Evolutionary conservation across 2,113 vertebrate genomes (phyloP).

Genomic region (Cygnus atratus): DNA sequence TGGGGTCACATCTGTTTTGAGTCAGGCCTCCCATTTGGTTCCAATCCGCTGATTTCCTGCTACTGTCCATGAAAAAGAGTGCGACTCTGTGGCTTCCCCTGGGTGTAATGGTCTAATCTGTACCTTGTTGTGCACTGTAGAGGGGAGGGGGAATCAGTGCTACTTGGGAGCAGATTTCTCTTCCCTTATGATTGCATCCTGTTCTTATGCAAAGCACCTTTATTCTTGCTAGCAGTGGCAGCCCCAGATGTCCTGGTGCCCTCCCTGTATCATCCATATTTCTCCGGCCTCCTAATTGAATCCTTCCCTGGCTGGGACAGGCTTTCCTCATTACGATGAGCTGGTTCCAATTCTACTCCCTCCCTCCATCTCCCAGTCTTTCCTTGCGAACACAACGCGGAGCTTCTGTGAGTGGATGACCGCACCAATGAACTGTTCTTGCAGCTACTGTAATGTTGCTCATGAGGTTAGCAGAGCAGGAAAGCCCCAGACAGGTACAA

Average conservation of each 20-base stretch:
- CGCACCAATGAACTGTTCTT: background rate
- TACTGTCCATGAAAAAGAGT: conserved; percentile 76
- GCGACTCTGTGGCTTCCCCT: conserved; percentile 60
- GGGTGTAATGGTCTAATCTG: conserved; percentile 68
- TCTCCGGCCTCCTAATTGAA: conserved; percentile 54
- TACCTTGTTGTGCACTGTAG: conserved; percentile 62
- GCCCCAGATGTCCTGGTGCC: conserved; percentile 36
- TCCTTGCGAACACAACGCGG: background rate
- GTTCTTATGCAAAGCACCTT: conserved; percentile 45
- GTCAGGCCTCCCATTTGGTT: conserved; percentile 73
- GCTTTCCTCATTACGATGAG: conserved; percentile 42
- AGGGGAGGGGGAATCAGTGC: conserved; percentile 35
- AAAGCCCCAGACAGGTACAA: conserved; percentile 20
- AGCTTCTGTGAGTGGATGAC: conserved; percentile 42
- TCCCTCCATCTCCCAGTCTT: background rate
- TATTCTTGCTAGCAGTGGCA: conserved; percentile 20
- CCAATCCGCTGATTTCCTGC: conserved; percentile 77
- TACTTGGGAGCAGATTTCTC: conserved; percentile 54
- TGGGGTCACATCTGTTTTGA: conserved; percentile 72
- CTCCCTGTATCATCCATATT: background rate
- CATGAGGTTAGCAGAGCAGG: conserved; percentile 4
- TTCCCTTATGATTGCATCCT: conserved; percentile 2
- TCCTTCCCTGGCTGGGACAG: conserved; percentile 35
- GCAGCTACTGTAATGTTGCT: conserved; percentile 10
- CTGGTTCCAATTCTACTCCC: conserved; percentile 48